phyloP scores from a whole-genome alignment of 23 tunicate genomes.

The Clavelina lepadiformis region DNA sequence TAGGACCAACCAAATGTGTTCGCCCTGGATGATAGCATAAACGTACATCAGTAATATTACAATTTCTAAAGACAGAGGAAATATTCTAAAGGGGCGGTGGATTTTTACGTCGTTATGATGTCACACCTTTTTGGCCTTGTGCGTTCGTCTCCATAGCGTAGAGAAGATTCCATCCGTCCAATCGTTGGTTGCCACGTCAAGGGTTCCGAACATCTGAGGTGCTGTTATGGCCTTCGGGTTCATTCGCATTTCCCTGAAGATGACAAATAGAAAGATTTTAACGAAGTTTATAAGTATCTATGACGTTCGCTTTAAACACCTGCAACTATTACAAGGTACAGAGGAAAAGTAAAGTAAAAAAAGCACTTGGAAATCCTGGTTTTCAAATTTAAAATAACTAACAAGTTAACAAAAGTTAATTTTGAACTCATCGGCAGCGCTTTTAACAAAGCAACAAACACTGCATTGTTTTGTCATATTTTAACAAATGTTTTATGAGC shows the following conservation, averaged over 20 bases:
- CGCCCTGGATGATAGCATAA: slow-evolving; percentile 46
- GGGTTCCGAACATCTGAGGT: slow-evolving; percentile 99
- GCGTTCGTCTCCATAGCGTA: slow-evolving; percentile 97
- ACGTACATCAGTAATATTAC: neutral
- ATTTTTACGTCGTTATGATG: neutral
- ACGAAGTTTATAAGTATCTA: neutral
- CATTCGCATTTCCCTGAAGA: slow-evolving; percentile 95
- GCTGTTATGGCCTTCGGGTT: slow-evolving; percentile 99
- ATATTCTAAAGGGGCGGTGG: neutral
- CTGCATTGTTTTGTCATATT: neutral
- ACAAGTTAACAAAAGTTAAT: no score
- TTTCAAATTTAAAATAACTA: no score
- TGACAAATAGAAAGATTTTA: neutral
- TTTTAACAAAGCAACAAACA: slow-evolving; percentile 1
- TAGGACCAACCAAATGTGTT: slow-evolving; percentile 96
- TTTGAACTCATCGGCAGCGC: no score
- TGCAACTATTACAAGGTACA: no score
- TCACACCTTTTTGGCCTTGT: slow-evolving; percentile 94
- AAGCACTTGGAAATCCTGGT: no score
- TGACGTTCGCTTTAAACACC: no score
- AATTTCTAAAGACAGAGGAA: neutral
- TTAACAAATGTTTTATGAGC: neutral
- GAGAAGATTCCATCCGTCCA: slow-evolving; percentile 99
- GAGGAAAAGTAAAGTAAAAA: no score
- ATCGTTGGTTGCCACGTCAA: slow-evolving; percentile 99